phyloP scores from a whole-genome alignment of 2,797 vertebrate genomes.

The Microctenopoma stevenorrisi region DNA sequence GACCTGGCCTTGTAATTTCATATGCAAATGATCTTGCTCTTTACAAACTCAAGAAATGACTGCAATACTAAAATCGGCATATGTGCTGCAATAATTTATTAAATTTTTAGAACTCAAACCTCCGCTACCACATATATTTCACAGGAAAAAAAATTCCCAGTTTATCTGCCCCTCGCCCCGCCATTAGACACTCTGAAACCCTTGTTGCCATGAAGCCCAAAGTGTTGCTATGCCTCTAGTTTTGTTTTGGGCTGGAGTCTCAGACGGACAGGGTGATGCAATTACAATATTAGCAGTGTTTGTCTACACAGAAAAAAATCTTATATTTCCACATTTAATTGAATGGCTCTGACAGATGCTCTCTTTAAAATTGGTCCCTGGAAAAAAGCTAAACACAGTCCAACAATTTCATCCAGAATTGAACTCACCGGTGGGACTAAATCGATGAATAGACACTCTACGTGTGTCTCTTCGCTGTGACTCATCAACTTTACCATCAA shows the following conservation, averaged over 20 bases:
- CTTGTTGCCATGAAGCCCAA: neutral
- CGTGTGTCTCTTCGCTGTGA: constrained; percentile 1
- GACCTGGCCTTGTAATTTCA: neutral
- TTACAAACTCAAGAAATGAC: neutral
- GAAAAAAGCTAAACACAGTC: neutral
- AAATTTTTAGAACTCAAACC: too few relatives aligned
- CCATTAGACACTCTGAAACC: neutral
- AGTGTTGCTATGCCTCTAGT: neutral
- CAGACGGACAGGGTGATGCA: neutral
- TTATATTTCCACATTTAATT: neutral
- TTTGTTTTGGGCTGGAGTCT: neutral
- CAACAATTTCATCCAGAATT: neutral
- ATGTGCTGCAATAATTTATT: neutral
- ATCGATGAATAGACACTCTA: neutral
- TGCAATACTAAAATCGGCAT: neutral
- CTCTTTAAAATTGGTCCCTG: neutral
- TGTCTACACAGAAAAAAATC: neutral
- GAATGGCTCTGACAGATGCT: neutral
- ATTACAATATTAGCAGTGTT: neutral
- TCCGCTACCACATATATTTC: too few relatives aligned
- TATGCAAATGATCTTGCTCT: neutral
- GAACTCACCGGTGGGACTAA: neutral
- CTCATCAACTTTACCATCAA: constrained; percentile 27
- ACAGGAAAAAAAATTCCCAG: too few relatives aligned
- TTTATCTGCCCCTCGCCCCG: neutral